Evolutionary conservation across 35 echinoderm and acorn worm genomes (phyloP), one percentile per base, ranked within the genome.

Genomic region (Apostichopus parvimensis): DNA sequence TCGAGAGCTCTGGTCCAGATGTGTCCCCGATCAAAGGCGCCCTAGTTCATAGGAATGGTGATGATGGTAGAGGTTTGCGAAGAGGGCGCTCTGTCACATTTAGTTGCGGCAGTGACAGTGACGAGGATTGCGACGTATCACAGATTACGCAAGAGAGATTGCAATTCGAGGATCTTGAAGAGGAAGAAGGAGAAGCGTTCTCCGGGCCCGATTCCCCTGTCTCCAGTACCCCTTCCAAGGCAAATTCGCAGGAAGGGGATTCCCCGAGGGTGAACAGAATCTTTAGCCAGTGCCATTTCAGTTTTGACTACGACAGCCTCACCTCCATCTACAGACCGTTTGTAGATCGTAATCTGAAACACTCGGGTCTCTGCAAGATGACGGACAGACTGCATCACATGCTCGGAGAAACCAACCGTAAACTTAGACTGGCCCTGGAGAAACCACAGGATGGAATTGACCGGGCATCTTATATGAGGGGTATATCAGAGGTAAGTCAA

Each of bases 261-360:
- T 95, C 93, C 5, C 95, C 95, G 15, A 93, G 93, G 6, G 73
- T 93, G 1, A 92, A 86, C 34, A 52, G 93, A 23, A 96, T 95
- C 54, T 96, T 99, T 72, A 96, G 94, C 61, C 80, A 94, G 45
- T 99, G 95, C 58, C 96, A 98, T 77, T 98, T 99, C n/a, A 96
- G 97, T 71, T 95, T 96, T 90, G 95, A 96, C 82, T 96, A 94
- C 28, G 95, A 96, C 15, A 88, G 86, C 6, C 26, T 93, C 8
- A 96, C 97, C 0, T 96, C 91, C 77, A 96, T 99, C 79, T 99
- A 99, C 81, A 80, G 97, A 25, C 97, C 94, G 4, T 99, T 94
- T 90, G 97, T 99, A 9, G 97, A 99, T 45, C 88, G 91, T 18
- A 96, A 95, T 54, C 85, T 99, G 3, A 96, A 96, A 77, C 97